Conservation (phyloP, 2,888 invertebrate genomes). For the Cryptocheilus praepositus region DNA sequence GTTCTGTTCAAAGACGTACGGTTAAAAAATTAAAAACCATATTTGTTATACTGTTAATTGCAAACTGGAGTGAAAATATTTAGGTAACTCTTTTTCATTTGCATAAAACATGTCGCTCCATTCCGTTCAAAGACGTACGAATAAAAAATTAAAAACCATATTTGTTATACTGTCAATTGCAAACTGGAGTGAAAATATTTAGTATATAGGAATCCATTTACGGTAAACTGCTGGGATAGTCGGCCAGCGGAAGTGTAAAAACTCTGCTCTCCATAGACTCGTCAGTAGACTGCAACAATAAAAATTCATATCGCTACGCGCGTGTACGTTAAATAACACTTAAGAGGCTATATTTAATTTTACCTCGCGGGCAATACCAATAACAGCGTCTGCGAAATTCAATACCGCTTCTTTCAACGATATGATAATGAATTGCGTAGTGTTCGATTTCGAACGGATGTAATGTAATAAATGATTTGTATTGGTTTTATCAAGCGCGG, state of each 20-base stretch:
- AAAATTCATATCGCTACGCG: conserved; percentile 1
- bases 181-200: no score
- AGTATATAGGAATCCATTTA: no score
- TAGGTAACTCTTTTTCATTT: no score
- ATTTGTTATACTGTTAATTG: no score
- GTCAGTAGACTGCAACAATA: conserved; percentile 8
- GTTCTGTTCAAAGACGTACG: no score
- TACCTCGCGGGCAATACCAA: conserved; percentile 40
- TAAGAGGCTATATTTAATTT: conserved; percentile 9
- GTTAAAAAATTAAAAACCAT: no score
- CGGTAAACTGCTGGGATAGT: no score
- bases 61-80: no score
- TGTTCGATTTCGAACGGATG: conserved; percentile 89
- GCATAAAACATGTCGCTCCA: no score
- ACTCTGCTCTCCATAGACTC: not conserved
- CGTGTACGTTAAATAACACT: not conserved
- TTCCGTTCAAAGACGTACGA: no score
- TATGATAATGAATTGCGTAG: conserved; percentile 96
- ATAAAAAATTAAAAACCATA: no score
- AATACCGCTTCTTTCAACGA: conserved; percentile 97
- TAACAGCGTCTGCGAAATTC: conserved; percentile 32
- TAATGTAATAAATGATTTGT: conserved; percentile 97
- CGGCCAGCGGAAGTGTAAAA: conserved; percentile 2
- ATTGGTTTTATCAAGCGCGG: conserved; percentile 97
- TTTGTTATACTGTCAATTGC: no score